A percentile compares a stretch with the other conserved stretches of the same genome.
Evolutionary conservation across 1,140 invertebrate species (phyloP).

Genomic region (Sminthurinus signatus): DNA sequence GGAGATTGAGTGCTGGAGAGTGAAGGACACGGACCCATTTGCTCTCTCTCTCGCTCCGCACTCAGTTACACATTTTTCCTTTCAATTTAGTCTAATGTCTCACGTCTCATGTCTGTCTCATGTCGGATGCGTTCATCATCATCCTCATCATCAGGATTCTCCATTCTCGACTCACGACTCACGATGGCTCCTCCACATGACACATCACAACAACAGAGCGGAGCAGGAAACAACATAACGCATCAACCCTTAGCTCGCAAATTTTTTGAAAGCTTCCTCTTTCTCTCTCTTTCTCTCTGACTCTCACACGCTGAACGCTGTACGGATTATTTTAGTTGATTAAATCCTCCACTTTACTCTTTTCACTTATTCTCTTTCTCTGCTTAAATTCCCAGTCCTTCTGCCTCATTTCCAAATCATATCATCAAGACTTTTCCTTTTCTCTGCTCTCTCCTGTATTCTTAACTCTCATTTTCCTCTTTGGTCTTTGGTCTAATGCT

Average conservation of each 20-base stretch:
- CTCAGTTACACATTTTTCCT: neutral
- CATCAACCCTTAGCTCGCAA: no score
- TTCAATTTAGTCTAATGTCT: constrained; percentile 6
- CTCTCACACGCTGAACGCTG: neutral
- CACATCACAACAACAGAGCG: no score
- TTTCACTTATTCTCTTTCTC: neutral
- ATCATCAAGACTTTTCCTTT: no score
- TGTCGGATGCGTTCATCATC: no score
- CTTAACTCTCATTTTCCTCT: no score
- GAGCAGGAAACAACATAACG: no score
- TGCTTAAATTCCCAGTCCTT: neutral
- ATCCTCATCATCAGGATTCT: no score
- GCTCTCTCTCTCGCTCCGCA: neutral
- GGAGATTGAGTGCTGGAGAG: neutral
- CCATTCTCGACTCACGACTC: neutral
- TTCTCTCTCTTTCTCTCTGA: no score
- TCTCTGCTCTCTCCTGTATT: no score
- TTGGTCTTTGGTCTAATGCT: no score
- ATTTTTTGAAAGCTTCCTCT: constrained; percentile 7
- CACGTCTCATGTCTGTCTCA: no score
- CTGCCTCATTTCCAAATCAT: no score
- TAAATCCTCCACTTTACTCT: neutral
- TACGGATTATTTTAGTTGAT: constrained; percentile 5
- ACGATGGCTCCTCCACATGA: neutral
- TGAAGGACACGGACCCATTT: constrained; percentile 5